phyloP scores from a whole-genome alignment of 1,140 invertebrate genomes.

The Anadara kagoshimensis region DNA sequence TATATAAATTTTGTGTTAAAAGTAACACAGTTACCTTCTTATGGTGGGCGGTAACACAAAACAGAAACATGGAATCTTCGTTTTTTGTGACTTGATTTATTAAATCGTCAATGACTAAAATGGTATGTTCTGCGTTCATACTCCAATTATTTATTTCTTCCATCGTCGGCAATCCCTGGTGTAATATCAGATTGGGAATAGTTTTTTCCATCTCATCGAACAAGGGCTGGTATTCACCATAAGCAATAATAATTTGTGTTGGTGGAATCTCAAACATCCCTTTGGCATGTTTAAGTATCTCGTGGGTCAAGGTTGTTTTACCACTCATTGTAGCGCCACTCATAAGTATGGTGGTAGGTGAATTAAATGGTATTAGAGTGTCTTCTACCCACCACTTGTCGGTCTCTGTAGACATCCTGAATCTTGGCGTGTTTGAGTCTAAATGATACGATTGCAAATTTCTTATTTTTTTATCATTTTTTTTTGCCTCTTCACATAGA shows the following conservation, averaged over 20 bases:
- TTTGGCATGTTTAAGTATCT: slow-evolving; percentile 5
- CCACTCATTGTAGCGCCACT: slow-evolving; percentile 7
- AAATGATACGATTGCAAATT: too few species aligned
- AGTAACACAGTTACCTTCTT: slow-evolving; percentile 21
- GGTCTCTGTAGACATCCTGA: too few species aligned
- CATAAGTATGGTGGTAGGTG: slow-evolving; percentile 5
- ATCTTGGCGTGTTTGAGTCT: too few species aligned
- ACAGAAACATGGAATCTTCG: slow-evolving; percentile 28
- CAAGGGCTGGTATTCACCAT: slow-evolving; percentile 24
- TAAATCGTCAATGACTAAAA: slow-evolving; percentile 30
- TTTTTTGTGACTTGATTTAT: slow-evolving; percentile 14
- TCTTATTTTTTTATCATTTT: too few species aligned
- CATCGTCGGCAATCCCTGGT: slow-evolving; percentile 13
- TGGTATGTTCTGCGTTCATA: neutral
- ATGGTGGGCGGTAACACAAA: slow-evolving; percentile 19
- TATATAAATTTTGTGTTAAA: slow-evolving; percentile 34
- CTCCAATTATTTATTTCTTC: slow-evolving; percentile 12
- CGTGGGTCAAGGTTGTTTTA: slow-evolving; percentile 7
- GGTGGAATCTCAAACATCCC: slow-evolving; percentile 2
- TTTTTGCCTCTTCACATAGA: too few species aligned
- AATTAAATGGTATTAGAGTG: slow-evolving; percentile 1
- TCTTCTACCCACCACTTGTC: neutral
- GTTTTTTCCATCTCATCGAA: slow-evolving; percentile 23
- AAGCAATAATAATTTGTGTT: slow-evolving; percentile 7
- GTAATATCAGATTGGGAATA: slow-evolving; percentile 25